Conservation (phyloP, 2,888 invertebrate species). For the Ectemnius cavifrons region DNA sequence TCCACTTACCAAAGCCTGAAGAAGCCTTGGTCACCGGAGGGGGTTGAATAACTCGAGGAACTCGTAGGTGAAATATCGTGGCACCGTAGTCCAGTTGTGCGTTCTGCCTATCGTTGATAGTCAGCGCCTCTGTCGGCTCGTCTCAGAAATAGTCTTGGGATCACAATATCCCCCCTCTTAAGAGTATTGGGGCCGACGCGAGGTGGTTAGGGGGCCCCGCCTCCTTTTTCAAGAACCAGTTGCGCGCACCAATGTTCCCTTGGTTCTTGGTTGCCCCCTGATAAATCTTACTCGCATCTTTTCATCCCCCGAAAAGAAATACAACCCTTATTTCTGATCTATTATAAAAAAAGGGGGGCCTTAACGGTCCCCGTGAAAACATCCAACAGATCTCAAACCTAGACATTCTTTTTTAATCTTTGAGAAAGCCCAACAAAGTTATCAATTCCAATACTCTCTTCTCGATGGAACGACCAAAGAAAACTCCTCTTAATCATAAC, state of each 20-base stretch:
- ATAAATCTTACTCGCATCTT: constrained; percentile 43
- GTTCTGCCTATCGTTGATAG: constrained; percentile 46
- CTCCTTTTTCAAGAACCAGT: constrained; percentile 62
- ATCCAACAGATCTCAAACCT: too few relatives aligned
- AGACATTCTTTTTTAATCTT: too few relatives aligned
- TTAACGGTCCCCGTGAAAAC: too few relatives aligned
- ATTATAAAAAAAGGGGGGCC: too few relatives aligned
- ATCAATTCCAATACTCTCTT: too few relatives aligned
- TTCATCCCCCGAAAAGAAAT: constrained; percentile 28
- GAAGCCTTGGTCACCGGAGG: background rate
- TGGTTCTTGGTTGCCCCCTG: constrained; percentile 51
- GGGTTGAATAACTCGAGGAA: constrained; percentile 49
- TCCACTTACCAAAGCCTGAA: constrained; percentile 33
- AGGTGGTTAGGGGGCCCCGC: constrained; percentile 65
- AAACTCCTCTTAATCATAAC: too few relatives aligned
- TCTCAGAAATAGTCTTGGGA: constrained; percentile 28
- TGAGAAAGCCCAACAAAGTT: too few relatives aligned
- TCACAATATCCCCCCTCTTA: constrained; percentile 39
- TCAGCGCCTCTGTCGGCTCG: constrained; percentile 55
- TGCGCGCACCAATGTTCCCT: constrained; percentile 45
- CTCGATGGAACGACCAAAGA: too few relatives aligned
- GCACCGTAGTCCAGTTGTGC: constrained; percentile 69
- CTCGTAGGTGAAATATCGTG: constrained; percentile 63
- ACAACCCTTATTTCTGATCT: background rate
- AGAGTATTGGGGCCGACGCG: constrained; percentile 58